Conservation (phyloP, 2,888 invertebrate species). For the Drosophila pseudotalamancana region DNA sequence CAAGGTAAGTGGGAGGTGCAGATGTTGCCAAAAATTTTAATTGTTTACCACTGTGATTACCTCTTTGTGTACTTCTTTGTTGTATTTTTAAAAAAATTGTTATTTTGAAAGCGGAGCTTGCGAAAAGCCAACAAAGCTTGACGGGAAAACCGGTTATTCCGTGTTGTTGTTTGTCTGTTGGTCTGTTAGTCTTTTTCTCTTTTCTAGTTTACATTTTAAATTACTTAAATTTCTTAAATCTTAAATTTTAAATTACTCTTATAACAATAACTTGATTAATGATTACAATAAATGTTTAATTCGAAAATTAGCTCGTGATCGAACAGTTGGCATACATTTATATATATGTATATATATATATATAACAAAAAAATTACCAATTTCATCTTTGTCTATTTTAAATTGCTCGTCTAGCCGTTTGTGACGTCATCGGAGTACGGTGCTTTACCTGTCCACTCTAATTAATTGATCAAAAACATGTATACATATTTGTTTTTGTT, state of each 20-base stretch:
- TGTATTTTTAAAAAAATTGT: constrained; percentile 9
- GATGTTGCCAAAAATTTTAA: constrained; percentile 11
- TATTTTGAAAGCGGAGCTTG: constrained; percentile 52
- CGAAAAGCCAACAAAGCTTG: constrained; percentile 55
- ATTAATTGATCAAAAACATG: background rate
- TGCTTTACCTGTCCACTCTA: constrained; percentile 25
- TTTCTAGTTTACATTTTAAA: constrained; percentile 28
- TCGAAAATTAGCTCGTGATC: constrained; percentile 23
- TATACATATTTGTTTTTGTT: constrained; percentile 4
- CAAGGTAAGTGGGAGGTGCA: constrained; percentile 84
- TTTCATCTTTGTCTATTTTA: background rate
- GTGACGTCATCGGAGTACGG: constrained; percentile 52
- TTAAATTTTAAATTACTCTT: constrained; percentile 56
- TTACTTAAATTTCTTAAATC: no score
- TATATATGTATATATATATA: background rate
- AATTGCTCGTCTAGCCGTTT: background rate
- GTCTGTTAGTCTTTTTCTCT: constrained; percentile 7
- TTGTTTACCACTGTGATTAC: constrained; percentile 16
- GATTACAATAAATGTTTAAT: constrained; percentile 26
- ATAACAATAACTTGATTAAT: constrained; percentile 36
- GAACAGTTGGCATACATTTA: constrained; percentile 1
- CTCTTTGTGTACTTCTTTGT: constrained; percentile 28
- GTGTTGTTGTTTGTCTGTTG: constrained; percentile 17
- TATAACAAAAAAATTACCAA: background rate
- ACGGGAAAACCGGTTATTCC: constrained; percentile 61